Base-by-base conservation (phyloP, 1,140 invertebrate genomes). In the Eueides isabella region DNA sequence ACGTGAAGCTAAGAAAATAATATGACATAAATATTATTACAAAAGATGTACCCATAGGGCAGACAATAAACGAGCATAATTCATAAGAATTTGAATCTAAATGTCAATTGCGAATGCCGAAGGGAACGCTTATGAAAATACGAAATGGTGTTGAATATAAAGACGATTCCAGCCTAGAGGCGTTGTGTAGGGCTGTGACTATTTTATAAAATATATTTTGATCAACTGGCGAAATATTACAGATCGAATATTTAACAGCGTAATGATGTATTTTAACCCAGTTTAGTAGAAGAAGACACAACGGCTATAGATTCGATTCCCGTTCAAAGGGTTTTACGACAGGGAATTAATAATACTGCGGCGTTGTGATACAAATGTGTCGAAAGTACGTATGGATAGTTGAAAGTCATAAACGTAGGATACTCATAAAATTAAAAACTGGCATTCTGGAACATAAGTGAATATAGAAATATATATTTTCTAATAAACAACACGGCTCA, bases 81-180 rank as follows among this genome's bases (percentile, higher is more conserved):
- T 55, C 48, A 55, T 55, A 55, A 55, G 48, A 55, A 55, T 55
- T 55, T 23, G 48, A 55, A 55, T 55, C 48, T 44, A 26, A 55
- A 55, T 23, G 48, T 55, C 48, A 55, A 55, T 55, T 55, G 23
- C 26, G 23, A 55, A 55, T 55, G 19, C 48, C 48, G 19, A 12
- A 55, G 48, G 48, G 48, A 26, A 26, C 26, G 19, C 48, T 55
- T 55, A 26, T 55, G 48, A 55, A 55, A 55, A 55, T 55, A 55
- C 5, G 48, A 26, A 55, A 55, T 26, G 48, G 48, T 26, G 48
- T 26, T 55, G 48, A 55, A 55, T 55, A 55, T 55, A 55, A 55
- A 55, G 48, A 55, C 48, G 48, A 55, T 23, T 26, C 11, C 9
- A 3, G 11, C 2, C 48, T 11, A n/a, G 48, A 26, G 48, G 48